phyloP scores from a whole-genome alignment of 2,797 vertebrate genomes.

The Sebastes hubbsi region DNA sequence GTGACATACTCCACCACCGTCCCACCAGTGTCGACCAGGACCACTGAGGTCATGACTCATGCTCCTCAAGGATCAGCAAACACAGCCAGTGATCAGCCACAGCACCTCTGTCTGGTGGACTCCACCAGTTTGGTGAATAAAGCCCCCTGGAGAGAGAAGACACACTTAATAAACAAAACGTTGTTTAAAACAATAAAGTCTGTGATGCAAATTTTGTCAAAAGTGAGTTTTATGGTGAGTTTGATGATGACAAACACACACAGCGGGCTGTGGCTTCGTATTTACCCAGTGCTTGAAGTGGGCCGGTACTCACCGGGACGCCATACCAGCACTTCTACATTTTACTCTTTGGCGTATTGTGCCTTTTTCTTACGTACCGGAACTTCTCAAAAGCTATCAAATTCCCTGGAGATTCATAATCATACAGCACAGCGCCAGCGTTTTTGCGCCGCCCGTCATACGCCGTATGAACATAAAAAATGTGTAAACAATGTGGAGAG shows the following conservation, averaged over 20 bases:
- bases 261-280: no score
- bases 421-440: no score
- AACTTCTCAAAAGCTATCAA: no score
- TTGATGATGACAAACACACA: not conserved
- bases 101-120: slow-evolving; percentile 28
- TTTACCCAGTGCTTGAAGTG: no score
- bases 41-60: slow-evolving; percentile 94
- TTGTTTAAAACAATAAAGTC: not conserved
- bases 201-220: not conserved
- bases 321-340: no score
- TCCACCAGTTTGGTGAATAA: not conserved
- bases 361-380: no score
- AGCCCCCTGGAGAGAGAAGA: slow-evolving; percentile 34
- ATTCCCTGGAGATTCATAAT: no score
- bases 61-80: slow-evolving; percentile 61
- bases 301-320: no score
- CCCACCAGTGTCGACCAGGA: slow-evolving; percentile 90
- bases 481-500: no score
- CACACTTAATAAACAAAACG: not conserved
- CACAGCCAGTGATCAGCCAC: slow-evolving; percentile 9
- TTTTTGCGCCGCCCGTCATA: no score
- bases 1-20: slow-evolving; percentile 88
- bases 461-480: no score
- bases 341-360: no score
- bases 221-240: not conserved